Evolutionary conservation across 2,888 invertebrate genomes (phyloP), one percentile per base, ranked within the genome.

Genomic region (Orthosia gothica): DNA sequence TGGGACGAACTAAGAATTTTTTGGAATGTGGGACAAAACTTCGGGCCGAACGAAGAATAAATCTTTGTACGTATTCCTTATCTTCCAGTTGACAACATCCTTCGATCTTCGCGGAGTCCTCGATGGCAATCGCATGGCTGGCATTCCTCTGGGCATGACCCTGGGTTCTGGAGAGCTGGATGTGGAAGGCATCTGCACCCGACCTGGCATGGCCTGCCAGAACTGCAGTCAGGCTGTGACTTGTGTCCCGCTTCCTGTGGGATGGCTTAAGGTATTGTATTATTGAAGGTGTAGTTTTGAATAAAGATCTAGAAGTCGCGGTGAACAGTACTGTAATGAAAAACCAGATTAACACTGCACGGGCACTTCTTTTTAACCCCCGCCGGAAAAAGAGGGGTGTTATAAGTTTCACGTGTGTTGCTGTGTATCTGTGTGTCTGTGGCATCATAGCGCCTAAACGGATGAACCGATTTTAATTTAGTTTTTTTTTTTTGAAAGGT

Each of bases 41-140:
- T n/a, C n/a, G n/a, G n/a, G n/a, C n/a, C n/a, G n/a, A n/a, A n/a
- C n/a, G n/a, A n/a, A n/a, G n/a, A n/a, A n/a, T n/a, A n/a, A n/a
- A n/a, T n/a, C n/a, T 50, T 18, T 50, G 18, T n/a, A 2, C 7
- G 45, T 26, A 45, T 40, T 16, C 11, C 18, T 57, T 49, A 11
- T 9, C 23, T 55, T 85, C 2, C 90, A 96, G 95, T 50, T 92
- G 15, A 90, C 94, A 2, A 90, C 90, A 2, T 93, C 94, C 0
- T 92, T 94, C 65, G 95, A 95, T 66, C 87, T 96, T 0, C 89
- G 95, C 0, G 95, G 95, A 0, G 92, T 94, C 11, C 81, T 96
- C 45, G 91, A 95, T 58, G 96, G 96, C 0, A 94, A 96, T 87
- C 91, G 94, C 7, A 95, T 96, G 95, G 96, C 90, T 0, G 93